Base-by-base conservation (phyloP, 1,140 invertebrate genomes). In the Argopecten irradians region DNA sequence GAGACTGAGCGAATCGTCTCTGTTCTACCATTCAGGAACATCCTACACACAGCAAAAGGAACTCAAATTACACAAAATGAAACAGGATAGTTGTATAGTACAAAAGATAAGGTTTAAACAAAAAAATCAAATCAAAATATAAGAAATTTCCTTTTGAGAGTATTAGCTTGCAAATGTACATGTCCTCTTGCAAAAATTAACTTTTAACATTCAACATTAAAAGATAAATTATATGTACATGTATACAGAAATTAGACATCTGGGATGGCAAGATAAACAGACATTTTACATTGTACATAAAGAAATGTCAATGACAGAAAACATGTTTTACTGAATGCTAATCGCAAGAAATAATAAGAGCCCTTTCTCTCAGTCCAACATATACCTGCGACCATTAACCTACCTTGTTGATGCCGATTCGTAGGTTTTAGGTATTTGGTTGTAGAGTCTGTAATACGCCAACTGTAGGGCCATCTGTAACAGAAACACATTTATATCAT, bases 341-440 rank as follows among this genome's bases (percentile, higher is more conserved):
- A n/a, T n/a, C n/a, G n/a, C n/a, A n/a, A n/a, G n/a, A n/a, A n/a
- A n/a, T n/a, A n/a, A n/a, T n/a, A n/a, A n/a, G n/a, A n/a, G n/a
- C n/a, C n/a, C n/a, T n/a, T n/a, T n/a, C n/a, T n/a, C n/a, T n/a
- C n/a, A n/a, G n/a, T n/a, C n/a, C n/a, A n/a, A n/a, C n/a, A n/a
- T n/a, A n/a, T n/a, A n/a, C n/a, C n/a, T n/a, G 14, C 16, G 28
- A 14, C n/a, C 1, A 84, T 34, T 35, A 36, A 86, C 82, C 5
- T 86, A 93, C 92, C 92, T 93, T 85, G 92, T 93, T n/a, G 92
- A 92, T 55, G 92, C 92, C 85, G 92, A 92, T 88, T 93, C 93
- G 83, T 93, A 93, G 22, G 93, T 93, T 88, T 93, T 93, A 14
- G 91, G 87, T 46, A 89, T 88, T 89, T 93, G 90, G 1, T 89